phyloP scores from a whole-genome alignment of 2,888 invertebrate genomes.

The Malthinus flaveolus region DNA sequence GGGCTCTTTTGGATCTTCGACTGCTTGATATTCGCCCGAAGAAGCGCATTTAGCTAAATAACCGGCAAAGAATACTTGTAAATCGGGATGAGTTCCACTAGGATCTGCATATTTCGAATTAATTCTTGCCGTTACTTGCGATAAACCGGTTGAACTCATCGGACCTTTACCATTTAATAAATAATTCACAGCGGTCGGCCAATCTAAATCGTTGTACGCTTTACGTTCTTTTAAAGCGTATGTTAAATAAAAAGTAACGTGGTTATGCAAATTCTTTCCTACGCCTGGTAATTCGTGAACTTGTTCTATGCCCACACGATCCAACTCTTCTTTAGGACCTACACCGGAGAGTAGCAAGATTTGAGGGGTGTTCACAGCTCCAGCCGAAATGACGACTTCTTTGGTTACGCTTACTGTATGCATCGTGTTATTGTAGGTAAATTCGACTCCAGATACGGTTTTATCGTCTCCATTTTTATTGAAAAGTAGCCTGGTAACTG shows the following conservation, averaged over 20 bases:
- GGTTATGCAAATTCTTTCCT: slow-evolving; percentile 71
- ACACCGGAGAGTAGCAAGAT: slow-evolving; percentile 68
- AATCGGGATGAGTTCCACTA: slow-evolving; percentile 64
- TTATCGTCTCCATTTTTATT: slow-evolving; percentile 53
- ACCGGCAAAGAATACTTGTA: slow-evolving; percentile 70
- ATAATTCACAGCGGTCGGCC: slow-evolving; percentile 66
- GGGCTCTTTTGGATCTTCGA: slow-evolving; percentile 48
- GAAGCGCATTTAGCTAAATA: slow-evolving; percentile 65
- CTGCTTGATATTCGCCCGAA: slow-evolving; percentile 56
- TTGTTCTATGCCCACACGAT: slow-evolving; percentile 62
- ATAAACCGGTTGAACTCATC: slow-evolving; percentile 66
- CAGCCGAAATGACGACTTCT: slow-evolving; percentile 66
- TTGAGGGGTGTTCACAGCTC: slow-evolving; percentile 70
- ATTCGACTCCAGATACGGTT: slow-evolving; percentile 64
- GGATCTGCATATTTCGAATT: slow-evolving; percentile 64
- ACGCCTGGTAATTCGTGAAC: slow-evolving; percentile 68
- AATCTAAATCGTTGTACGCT: slow-evolving; percentile 61
- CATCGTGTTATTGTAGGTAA: slow-evolving; percentile 57
- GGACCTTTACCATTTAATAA: slow-evolving; percentile 64
- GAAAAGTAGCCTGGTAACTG: slow-evolving; percentile 59
- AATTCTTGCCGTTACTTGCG: slow-evolving; percentile 68
- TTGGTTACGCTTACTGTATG: slow-evolving; percentile 57
- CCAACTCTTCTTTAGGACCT: slow-evolving; percentile 64
- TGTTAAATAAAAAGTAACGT: slow-evolving; percentile 65
- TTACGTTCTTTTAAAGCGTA: slow-evolving; percentile 60